Base-by-base conservation (phyloP, 2,888 invertebrate species). In the Drosophila longiperda region DNA sequence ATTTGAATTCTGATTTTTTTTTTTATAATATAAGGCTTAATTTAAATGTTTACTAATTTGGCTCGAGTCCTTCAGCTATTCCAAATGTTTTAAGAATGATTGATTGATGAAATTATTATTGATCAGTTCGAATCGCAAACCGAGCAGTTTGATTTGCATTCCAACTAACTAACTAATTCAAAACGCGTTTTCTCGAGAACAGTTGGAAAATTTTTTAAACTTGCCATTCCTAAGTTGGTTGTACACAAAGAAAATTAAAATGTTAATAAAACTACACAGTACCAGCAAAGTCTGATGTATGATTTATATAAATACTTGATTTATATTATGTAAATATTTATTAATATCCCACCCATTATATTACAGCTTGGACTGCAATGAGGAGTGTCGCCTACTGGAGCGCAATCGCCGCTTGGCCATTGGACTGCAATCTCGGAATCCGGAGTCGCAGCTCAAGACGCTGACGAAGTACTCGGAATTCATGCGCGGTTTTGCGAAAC, bases 341-440 rank as follows among this genome's bases (percentile, higher is more conserved):
- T 7, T 45, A 12, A 45, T 7, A 45, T 12, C 45, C 20, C 12
- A 15, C 1, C 20, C n/a, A 9, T 53, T 61, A 6, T 32, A 5
- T 48, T 50, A 0, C 90, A 97, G 97, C 3, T 93, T 99, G 90
- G 98, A 98, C 80, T 99, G 99, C 93, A 98, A 97, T 91, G 97
- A 98, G 78, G 98, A 98, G 87, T 99, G 99, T 93, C 96, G 96
- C 64, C 93, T 96, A 40, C 94, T 97, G 61, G 98, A 98, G 83
- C 95, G 99, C 67, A 98, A 99, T 91, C 95, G 97, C 2, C 95
- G 97, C 59, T 92, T 99, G 75, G 98, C 98, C 12, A 95, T 98
- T 62, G 99, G 98, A 5, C 94, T 99, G 48, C 98, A 98, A 93
- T 97, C 99, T 79, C 96, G 97, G 65, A 98, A 98, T 94, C 97